These are phyloP conservation scores for Anoplopoma fimbria DNA, from an alignment of 2,113 vertebrate genomes.

Conservation along the genomic window DNA sequence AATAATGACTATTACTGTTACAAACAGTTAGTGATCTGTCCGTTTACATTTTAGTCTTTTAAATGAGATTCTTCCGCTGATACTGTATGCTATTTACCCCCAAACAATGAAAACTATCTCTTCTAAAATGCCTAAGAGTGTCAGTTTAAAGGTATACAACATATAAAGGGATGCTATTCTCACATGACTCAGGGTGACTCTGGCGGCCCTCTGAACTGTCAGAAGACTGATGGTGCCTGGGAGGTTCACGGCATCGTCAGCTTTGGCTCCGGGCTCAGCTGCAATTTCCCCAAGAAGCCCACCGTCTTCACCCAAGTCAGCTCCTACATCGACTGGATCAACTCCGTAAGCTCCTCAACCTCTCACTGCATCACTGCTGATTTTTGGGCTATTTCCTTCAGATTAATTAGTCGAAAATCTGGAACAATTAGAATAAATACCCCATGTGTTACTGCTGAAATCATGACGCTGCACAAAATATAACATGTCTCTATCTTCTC, in stretches of 20 bases:
- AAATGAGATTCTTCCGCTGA: background rate
- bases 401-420: background rate
- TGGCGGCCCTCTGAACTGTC: slow-evolving; percentile 92
- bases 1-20: background rate
- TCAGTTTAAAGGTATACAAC: background rate
- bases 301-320: slow-evolving; percentile 91
- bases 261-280: slow-evolving; percentile 86
- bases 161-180: background rate
- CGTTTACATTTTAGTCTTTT: background rate
- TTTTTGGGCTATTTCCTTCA: background rate
- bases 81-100: background rate
- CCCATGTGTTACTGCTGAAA: background rate
- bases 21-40: background rate
- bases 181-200: slow-evolving; percentile 89
- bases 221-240: slow-evolving; percentile 76
- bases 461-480: background rate
- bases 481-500: slow-evolving; percentile 34
- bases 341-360: slow-evolving; percentile 78
- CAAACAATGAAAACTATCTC: background rate
- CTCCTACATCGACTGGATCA: slow-evolving; percentile 88
- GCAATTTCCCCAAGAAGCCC: slow-evolving; percentile 88
- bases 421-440: background rate
- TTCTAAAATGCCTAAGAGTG: background rate
- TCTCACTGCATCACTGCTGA: background rate
- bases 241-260: slow-evolving; percentile 91